Evolutionary conservation across 2,797 vertebrate species (phyloP).

Genomic region (Tinamus major): DNA sequence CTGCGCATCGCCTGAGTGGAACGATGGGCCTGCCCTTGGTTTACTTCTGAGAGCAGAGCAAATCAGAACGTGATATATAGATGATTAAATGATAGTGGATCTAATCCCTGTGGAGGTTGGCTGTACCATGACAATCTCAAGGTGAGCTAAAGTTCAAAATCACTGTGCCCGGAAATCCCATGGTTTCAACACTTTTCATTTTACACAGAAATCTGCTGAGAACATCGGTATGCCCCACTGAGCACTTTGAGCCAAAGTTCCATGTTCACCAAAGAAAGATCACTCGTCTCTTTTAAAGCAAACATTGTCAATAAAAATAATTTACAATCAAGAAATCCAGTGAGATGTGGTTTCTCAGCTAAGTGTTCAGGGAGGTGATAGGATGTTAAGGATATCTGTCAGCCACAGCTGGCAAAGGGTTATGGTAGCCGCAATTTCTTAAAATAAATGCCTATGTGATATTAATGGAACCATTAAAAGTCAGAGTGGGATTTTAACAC

Average conservation of each 20-base stretch:
- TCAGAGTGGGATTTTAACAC: neutral
- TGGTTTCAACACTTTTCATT: neutral
- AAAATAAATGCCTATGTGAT: neutral
- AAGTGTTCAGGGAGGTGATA: neutral
- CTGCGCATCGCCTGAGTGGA: accelerated
- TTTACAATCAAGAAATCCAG: neutral
- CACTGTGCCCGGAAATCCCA: neutral
- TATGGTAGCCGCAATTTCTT: neutral
- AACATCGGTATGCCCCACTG: neutral
- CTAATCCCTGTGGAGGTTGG: neutral
- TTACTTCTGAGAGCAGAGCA: neutral
- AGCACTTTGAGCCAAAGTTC: neutral
- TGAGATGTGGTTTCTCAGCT: neutral
- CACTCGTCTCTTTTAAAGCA: neutral
- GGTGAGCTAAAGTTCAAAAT: neutral
- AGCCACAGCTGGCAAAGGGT: neutral
- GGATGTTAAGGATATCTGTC: neutral
- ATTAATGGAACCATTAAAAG: constrained; percentile 21
- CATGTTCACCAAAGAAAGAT: neutral
- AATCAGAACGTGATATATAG: neutral
- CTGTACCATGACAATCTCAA: neutral
- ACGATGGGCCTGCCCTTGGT: accelerated
- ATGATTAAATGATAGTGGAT: neutral
- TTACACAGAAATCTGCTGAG: neutral
- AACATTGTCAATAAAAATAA: neutral